A percentile compares a stretch with the other conserved stretches of the same genome.
Evolutionary conservation across 2,888 invertebrate species (phyloP).

Genomic region (Lasioglossum vierecki): DNA sequence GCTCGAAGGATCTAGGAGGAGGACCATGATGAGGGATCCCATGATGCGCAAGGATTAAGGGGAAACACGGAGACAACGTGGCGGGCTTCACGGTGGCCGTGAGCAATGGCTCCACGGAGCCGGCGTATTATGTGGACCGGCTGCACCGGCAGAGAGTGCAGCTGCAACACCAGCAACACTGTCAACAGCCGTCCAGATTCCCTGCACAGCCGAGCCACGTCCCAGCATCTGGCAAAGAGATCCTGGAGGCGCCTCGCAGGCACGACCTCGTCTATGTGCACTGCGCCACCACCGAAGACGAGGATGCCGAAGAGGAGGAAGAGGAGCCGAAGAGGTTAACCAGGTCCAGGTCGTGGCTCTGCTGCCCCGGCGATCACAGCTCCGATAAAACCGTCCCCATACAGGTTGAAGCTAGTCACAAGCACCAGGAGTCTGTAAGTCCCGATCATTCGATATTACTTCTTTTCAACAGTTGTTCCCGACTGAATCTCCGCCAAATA

Average conservation of each 20-base stretch:
- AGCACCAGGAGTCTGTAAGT: slow-evolving; percentile 69
- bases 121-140: slow-evolving; percentile 71
- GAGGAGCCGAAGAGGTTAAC: slow-evolving; percentile 65
- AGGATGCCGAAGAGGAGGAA: slow-evolving; percentile 67
- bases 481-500: background rate
- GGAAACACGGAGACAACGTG: slow-evolving; percentile 64
- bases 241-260: slow-evolving; percentile 65
- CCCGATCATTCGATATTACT: background rate
- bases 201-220: slow-evolving; percentile 58
- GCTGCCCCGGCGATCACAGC: slow-evolving; percentile 83
- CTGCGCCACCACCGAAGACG: slow-evolving; percentile 73
- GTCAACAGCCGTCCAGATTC: slow-evolving; percentile 54
- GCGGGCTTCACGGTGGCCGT: slow-evolving; percentile 76
- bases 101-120: slow-evolving; percentile 77
- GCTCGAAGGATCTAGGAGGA: background rate
- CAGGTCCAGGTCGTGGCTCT: slow-evolving; percentile 84
- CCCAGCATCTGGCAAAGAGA: slow-evolving; percentile 64
- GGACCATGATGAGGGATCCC: slow-evolving; percentile 29
- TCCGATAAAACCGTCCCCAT: slow-evolving; percentile 73
- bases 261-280: slow-evolving; percentile 75
- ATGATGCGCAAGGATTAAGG: slow-evolving; percentile 29
- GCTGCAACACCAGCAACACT: slow-evolving; percentile 63
- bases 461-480: background rate
- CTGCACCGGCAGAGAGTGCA: slow-evolving; percentile 67
- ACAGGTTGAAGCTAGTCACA: slow-evolving; percentile 67